These are phyloP conservation scores for Pyrocoelia pectoralis DNA, from an alignment of 2,888 invertebrate genomes.

Conservation along the genomic window DNA sequence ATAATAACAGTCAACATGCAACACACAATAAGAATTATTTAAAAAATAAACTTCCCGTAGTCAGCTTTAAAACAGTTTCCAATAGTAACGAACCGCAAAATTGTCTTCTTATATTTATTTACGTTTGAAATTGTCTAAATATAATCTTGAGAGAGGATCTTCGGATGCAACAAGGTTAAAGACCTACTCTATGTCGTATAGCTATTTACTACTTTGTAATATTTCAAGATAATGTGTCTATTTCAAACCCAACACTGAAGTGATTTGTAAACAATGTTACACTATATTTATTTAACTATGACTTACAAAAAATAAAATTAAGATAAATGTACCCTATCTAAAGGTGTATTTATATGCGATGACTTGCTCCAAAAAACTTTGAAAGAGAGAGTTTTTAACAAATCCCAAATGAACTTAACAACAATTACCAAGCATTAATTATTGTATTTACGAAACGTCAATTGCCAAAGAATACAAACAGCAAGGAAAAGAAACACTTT, in stretches of 20 bases:
- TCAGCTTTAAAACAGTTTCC: no score
- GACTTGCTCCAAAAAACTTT: no score
- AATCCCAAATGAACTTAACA: no score
- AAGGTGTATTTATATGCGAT: no score
- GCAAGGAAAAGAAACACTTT: no score
- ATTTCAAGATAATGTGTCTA: conserved; percentile 4
- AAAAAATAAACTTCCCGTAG: no score
- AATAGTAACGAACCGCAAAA: conserved; percentile 5
- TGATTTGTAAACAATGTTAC: conserved; percentile 19
- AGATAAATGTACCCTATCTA: neutral
- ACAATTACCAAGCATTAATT: no score
- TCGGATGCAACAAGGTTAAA: conserved; percentile 20
- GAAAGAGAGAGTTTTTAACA: no score
- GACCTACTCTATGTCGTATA: conserved; percentile 9
- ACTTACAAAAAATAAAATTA: neutral
- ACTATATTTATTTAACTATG: neutral
- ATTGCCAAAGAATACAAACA: no score
- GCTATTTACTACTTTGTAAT: neutral
- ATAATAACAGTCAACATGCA: no score
- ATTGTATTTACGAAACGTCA: no score
- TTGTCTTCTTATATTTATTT: conserved; percentile 5
- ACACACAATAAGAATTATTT: no score
- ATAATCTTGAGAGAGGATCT: neutral
- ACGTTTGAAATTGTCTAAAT: conserved; percentile 9
- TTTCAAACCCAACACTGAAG: conserved; percentile 11